Conservation (phyloP, 2,888 invertebrate species). For the Tenthredo scrophulariae region DNA sequence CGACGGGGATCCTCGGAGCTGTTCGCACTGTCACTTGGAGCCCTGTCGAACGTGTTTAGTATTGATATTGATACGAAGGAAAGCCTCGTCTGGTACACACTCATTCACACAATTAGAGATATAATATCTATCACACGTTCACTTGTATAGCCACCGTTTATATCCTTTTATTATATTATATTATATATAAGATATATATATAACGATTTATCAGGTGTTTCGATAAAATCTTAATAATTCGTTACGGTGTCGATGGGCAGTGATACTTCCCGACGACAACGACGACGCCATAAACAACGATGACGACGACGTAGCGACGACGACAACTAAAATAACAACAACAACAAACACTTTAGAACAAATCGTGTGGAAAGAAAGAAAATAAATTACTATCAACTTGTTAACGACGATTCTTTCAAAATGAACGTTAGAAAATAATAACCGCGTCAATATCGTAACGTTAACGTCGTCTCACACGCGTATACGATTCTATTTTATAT, state of each 20-base stretch:
- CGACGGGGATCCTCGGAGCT: slow-evolving; percentile 24
- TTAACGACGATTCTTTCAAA: slow-evolving; percentile 4
- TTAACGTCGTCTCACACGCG: neutral
- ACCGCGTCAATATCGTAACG: neutral
- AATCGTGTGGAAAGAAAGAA: neutral
- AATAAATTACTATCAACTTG: neutral
- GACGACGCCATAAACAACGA: slow-evolving; percentile 70
- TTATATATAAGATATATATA: neutral
- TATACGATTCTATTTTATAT: neutral
- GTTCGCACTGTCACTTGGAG: slow-evolving; percentile 46
- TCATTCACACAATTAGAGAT: slow-evolving; percentile 28
- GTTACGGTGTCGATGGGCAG: neutral
- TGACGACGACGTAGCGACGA: slow-evolving; percentile 28
- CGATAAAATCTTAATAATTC: slow-evolving; percentile 19
- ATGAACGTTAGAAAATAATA: neutral
- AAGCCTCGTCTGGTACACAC: neutral
- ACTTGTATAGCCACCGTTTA: neutral
- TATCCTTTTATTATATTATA: neutral
- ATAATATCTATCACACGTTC: neutral
- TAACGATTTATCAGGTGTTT: slow-evolving; percentile 25
- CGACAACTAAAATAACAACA: neutral
- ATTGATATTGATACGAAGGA: slow-evolving; percentile 2
- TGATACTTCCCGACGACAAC: slow-evolving; percentile 55
- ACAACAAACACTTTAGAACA: neutral
- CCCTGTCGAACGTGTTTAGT: neutral